These are phyloP conservation scores for Poicephalus meyeri DNA, from an alignment of 2,113 vertebrate genomes.

Conservation along the genomic window DNA sequence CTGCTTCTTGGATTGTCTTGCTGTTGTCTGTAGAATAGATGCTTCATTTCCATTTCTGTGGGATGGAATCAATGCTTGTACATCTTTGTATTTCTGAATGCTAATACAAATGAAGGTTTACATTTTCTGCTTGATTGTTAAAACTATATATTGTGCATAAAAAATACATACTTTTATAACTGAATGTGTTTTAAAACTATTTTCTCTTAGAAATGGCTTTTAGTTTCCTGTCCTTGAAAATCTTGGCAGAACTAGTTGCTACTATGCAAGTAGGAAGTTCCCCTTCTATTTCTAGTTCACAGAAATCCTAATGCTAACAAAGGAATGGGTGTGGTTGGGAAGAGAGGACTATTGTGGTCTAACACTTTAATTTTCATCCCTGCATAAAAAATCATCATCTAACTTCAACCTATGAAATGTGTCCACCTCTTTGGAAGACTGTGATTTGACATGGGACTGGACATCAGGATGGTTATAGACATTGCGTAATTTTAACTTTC, in stretches of 20 bases:
- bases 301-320: background rate
- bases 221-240: conserved; percentile 41
- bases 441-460: fast-evolving
- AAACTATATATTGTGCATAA: conserved; percentile 49
- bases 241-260: conserved; percentile 39
- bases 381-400: background rate
- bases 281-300: conserved; percentile 23
- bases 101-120: conserved; percentile 47
- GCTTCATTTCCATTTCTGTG: background rate
- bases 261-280: background rate
- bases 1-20: conserved; percentile 5
- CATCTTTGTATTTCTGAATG: conserved; percentile 18
- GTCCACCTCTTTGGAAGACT: background rate
- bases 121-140: conserved; percentile 54
- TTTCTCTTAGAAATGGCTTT: background rate
- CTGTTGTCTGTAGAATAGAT: conserved; percentile 28
- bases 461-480: background rate
- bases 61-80: conserved; percentile 24
- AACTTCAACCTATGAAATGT: background rate
- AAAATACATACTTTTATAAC: conserved; percentile 57
- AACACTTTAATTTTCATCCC: background rate
- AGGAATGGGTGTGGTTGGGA: background rate
- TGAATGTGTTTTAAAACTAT: background rate
- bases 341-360: background rate
- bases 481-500: background rate